Conservation (phyloP, 2,113 vertebrate species). For the Caloenas nicobarica region DNA sequence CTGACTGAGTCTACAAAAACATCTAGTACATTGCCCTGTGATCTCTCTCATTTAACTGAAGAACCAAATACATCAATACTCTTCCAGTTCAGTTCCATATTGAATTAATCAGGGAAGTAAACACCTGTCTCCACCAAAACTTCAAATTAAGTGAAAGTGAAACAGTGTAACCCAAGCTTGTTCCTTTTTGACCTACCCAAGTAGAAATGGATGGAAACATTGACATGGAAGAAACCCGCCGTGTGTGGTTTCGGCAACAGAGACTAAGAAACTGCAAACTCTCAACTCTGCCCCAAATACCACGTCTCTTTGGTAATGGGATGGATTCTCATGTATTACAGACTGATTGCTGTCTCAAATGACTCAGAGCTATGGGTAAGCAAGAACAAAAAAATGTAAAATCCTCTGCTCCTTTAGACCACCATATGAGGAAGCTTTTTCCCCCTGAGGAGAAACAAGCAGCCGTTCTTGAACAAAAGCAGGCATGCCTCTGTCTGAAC, state of each 20-base stretch:
- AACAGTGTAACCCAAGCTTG: background rate
- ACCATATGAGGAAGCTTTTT: background rate
- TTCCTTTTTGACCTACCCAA: background rate
- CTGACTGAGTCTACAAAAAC: background rate
- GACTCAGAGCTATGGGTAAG: background rate
- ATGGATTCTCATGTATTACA: background rate
- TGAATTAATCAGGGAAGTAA: background rate
- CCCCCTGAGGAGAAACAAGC: background rate
- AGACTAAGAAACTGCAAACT: background rate
- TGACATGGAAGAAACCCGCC: background rate
- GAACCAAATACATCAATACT: background rate
- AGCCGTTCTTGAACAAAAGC: background rate
- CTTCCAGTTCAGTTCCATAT: background rate
- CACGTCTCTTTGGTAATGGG: background rate
- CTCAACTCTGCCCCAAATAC: background rate
- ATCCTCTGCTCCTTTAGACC: background rate
- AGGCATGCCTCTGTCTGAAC: background rate
- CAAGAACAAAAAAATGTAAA: background rate
- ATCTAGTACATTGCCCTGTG: background rate
- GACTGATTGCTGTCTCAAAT: background rate
- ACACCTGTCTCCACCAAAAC: background rate
- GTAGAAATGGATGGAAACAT: background rate
- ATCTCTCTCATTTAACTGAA: background rate
- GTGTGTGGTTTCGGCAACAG: background rate
- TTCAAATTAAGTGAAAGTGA: background rate